These are phyloP conservation scores for Protophormia terraenovae DNA, from an alignment of 2,888 invertebrate species.

Conservation along the genomic window DNA sequence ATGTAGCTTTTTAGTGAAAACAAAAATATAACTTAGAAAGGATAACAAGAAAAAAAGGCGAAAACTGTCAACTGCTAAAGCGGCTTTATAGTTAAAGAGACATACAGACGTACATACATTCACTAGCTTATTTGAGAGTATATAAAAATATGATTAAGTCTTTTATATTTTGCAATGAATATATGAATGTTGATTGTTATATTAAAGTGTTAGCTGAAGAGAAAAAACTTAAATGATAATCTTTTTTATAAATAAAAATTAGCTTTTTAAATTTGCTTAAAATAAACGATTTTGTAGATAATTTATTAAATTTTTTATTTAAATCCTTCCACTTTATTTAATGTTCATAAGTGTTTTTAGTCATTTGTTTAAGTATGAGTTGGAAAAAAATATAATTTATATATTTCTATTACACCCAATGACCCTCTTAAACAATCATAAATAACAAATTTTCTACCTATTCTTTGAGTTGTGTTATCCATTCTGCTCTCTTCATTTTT, in stretches of 20 bases:
- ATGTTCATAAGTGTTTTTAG: background rate
- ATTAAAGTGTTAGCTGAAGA: background rate
- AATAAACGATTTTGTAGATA: background rate
- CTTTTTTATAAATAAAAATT: slow-evolving; percentile 44
- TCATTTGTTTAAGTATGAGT: background rate
- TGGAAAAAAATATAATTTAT: slow-evolving; percentile 13
- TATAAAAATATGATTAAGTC: slow-evolving; percentile 45
- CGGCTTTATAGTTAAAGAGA: too few relatives aligned
- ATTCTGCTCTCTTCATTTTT: background rate
- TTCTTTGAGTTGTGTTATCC: slow-evolving; percentile 18
- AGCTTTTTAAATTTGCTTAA: background rate
- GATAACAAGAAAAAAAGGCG: background rate
- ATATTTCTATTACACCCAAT: slow-evolving; percentile 21
- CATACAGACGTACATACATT: background rate
- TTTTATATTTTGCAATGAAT: slow-evolving; percentile 52
- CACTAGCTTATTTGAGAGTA: background rate
- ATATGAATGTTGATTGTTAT: slow-evolving; percentile 48
- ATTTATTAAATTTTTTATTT: background rate
- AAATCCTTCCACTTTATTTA: background rate
- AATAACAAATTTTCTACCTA: slow-evolving; percentile 43
- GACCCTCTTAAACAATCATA: slow-evolving; percentile 57
- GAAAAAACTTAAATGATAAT: background rate
- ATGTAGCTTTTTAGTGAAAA: background rate
- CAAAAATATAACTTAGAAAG: background rate
- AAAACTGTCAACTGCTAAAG: slow-evolving; percentile 48